Base-by-base conservation (phyloP, 2,888 invertebrate species). In the Athripsodes cinereus region DNA sequence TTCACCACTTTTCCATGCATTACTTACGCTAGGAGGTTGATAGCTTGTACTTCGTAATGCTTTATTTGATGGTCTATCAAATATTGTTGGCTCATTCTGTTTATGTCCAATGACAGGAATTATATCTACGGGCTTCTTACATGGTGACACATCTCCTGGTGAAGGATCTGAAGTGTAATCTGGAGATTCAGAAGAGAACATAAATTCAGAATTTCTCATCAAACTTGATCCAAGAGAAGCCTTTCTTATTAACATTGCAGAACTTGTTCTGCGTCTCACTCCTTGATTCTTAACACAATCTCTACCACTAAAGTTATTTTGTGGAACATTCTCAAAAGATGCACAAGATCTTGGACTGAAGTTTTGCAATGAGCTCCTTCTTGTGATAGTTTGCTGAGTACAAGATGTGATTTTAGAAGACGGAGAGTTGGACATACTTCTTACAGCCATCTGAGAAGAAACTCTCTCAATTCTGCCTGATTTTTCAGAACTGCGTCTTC, bases 81-180 rank as follows among this genome's bases (percentile, higher is more conserved):
- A 60, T 2, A 21, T 35, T 8, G 44, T 46, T 16, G 55, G 52
- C n/a, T 47, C 54, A 10, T 18, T 34, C 20, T 60, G 55, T 11
- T 21, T 13, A 46, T 52, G 44, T 13, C 31, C 20, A 13, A 49
- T 2, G 11, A 34, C 48, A 5, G 61, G 56, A 13, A 20, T 16
- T 20, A 51, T 54, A 16, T 51, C 47, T 2, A 44, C 55, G 3
- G 47, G 48, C 16, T 46, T 48, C 31, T 61, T 59, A 26, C 59
- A 59, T 1, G 61, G 58, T 16, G 63, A 61, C 22, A 50, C 53
- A 8, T 63, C 63, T 44, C 59, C 55, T 10, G 63, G 59, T 1
- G 63, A 63, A 13, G 61, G 55, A 16, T 63, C 62, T 6, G 62
- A 61, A 8, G 61, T 61, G 50, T 50, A 57, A 44, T 63, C 61